Percentiles rank a stretch among this genome's conserved stretches.
Evolutionary conservation across 2,797 vertebrate genomes (phyloP).

Genomic region (Etheostoma nigrum): DNA sequence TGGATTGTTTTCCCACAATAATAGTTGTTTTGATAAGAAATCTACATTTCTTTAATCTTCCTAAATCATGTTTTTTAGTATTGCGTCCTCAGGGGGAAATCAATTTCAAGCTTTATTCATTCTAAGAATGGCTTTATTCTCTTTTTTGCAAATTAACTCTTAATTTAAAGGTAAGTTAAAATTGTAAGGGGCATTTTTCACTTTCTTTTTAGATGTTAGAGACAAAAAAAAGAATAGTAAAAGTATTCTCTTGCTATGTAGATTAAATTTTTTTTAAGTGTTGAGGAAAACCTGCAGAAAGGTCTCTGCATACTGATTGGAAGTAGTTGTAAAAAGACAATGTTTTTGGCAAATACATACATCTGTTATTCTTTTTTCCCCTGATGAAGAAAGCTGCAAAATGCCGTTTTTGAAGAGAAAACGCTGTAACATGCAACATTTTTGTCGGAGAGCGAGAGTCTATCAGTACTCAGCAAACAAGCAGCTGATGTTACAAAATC

Average conservation of each 20-base stretch:
- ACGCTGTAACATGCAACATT: slow-evolving; percentile 5
- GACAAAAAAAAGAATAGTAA: too few relatives aligned
- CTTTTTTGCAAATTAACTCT: neutral
- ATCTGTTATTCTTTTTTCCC: neutral
- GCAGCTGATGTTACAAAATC: slow-evolving; percentile 31
- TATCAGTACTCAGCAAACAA: neutral
- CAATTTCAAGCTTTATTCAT: neutral
- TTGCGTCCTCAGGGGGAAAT: fast-evolving
- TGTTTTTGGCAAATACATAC: neutral
- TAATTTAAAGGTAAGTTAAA: too few relatives aligned
- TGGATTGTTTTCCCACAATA: too few relatives aligned
- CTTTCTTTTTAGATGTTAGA: too few relatives aligned
- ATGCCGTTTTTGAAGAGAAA: neutral
- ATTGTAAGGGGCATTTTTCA: too few relatives aligned
- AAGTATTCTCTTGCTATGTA: too few relatives aligned
- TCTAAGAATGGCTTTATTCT: neutral
- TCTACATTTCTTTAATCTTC: neutral
- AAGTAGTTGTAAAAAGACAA: neutral
- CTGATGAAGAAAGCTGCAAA: neutral
- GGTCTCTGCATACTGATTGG: neutral
- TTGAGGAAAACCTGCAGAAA: too few relatives aligned
- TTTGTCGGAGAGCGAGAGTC: neutral
- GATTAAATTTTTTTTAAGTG: too few relatives aligned
- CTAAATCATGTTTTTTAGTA: neutral
- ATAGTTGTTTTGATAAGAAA: neutral